Evolutionary conservation across 2,113 vertebrate genomes (phyloP).

Genomic region (Rhea americana): DNA sequence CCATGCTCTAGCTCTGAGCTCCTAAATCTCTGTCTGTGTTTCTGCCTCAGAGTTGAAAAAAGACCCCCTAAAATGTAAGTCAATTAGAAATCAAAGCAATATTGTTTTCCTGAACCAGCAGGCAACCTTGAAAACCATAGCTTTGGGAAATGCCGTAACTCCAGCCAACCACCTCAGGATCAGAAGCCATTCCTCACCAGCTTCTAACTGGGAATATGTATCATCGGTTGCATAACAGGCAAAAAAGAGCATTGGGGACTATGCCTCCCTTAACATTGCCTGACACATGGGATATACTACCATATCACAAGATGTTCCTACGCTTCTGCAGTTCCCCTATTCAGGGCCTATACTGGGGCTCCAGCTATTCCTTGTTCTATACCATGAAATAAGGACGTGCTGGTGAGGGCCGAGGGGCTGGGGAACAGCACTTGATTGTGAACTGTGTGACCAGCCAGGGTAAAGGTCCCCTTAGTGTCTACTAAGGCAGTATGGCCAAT

Average conservation of each 20-base stretch:
- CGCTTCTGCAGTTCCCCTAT: neutral
- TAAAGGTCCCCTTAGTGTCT: neutral
- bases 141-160: neutral
- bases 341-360: neutral
- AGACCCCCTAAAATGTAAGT: neutral
- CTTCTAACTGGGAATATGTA: neutral
- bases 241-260: neutral
- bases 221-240: neutral
- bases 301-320: neutral
- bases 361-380: neutral
- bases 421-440: neutral
- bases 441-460: neutral
- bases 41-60: neutral
- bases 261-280: rapidly evolving
- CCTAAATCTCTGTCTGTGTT: neutral
- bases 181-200: neutral
- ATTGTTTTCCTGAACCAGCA: neutral
- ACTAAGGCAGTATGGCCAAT: neutral
- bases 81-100: neutral
- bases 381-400: neutral
- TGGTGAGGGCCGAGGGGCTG: neutral
- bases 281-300: neutral
- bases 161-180: neutral
- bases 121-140: neutral
- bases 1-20: neutral